phyloP scores from a whole-genome alignment of 1,140 invertebrate species.

The Chironomus tepperi region DNA sequence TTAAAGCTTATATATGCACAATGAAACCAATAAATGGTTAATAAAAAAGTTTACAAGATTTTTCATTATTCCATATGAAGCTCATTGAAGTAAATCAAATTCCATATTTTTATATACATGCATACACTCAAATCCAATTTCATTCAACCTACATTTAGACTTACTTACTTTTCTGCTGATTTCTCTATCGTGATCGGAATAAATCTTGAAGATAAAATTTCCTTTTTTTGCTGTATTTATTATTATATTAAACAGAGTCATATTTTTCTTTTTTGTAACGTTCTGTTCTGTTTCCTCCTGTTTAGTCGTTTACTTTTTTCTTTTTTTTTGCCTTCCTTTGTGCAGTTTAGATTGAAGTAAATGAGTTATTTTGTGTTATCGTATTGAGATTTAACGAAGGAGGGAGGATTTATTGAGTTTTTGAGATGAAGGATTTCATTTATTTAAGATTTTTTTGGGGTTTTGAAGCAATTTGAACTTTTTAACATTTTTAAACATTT shows the following conservation, averaged over 20 bases:
- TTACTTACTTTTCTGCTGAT: not conserved
- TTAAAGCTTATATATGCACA: not conserved
- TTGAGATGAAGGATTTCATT: too few relatives aligned
- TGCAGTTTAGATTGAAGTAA: too few relatives aligned
- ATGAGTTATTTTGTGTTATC: too few relatives aligned
- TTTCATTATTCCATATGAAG: slow-evolving; percentile 7
- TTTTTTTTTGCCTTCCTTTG: too few relatives aligned
- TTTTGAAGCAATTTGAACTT: too few relatives aligned
- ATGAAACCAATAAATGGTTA: not conserved
- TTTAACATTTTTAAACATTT: too few relatives aligned
- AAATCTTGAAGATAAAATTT: not conserved
- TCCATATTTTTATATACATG: not conserved
- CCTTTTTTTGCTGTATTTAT: not conserved
- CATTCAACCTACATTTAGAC: not conserved
- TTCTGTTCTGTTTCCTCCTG: too few relatives aligned
- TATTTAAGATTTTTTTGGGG: too few relatives aligned
- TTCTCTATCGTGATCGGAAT: not conserved
- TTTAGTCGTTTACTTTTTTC: too few relatives aligned
- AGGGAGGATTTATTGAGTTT: too few relatives aligned
- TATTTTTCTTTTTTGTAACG: not conserved
- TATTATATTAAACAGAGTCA: slow-evolving; percentile 9
- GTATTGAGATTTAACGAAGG: too few relatives aligned
- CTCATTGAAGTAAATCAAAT: not conserved
- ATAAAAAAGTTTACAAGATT: not conserved
- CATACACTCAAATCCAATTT: slow-evolving; percentile 8